phyloP scores from a whole-genome alignment of 2,888 invertebrate genomes.

The Xestobium rufovillosum region DNA sequence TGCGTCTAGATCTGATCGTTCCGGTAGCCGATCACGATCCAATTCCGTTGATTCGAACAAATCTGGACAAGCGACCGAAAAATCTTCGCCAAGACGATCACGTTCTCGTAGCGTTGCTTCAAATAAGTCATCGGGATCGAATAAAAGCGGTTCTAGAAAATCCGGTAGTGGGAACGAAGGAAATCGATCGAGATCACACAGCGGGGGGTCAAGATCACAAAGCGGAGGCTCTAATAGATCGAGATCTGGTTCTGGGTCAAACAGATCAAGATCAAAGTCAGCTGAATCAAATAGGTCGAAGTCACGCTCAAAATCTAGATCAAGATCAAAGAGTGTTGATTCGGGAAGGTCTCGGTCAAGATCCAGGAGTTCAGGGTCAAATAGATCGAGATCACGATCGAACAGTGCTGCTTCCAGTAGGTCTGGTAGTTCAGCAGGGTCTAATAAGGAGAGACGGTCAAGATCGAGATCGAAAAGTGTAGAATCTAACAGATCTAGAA shows the following conservation, averaged over 20 bases:
- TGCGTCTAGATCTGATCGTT: slow-evolving; percentile 15
- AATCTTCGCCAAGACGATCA: slow-evolving; percentile 16
- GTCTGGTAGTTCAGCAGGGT: slow-evolving; percentile 24
- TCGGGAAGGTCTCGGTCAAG: slow-evolving; percentile 28
- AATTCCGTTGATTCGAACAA: slow-evolving; percentile 29
- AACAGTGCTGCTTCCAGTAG: slow-evolving; percentile 24
- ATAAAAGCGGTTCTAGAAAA: slow-evolving; percentile 18
- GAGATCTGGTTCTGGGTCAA: slow-evolving; percentile 21
- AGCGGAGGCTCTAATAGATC: slow-evolving; percentile 21
- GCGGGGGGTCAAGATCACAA: slow-evolving; percentile 28
- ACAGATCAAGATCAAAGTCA: slow-evolving; percentile 21
- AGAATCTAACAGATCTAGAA: slow-evolving; percentile 22
- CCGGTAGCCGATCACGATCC: slow-evolving; percentile 25
- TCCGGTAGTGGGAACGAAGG: slow-evolving; percentile 25
- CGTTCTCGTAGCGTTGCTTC: slow-evolving; percentile 21
- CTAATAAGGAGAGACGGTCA: slow-evolving; percentile 21
- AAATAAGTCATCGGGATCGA: slow-evolving; percentile 19
- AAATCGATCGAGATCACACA: slow-evolving; percentile 22
- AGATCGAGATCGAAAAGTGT: slow-evolving; percentile 20
- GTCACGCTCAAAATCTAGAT: slow-evolving; percentile 21
- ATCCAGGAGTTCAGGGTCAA: slow-evolving; percentile 33
- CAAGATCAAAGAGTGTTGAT: slow-evolving; percentile 20
- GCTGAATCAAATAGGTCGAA: slow-evolving; percentile 24
- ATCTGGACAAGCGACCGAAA: slow-evolving; percentile 25
- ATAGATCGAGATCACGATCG: slow-evolving; percentile 26